Evolutionary conservation across 2,113 vertebrate species (phyloP).

Genomic region (Montifringilla adamsi): DNA sequence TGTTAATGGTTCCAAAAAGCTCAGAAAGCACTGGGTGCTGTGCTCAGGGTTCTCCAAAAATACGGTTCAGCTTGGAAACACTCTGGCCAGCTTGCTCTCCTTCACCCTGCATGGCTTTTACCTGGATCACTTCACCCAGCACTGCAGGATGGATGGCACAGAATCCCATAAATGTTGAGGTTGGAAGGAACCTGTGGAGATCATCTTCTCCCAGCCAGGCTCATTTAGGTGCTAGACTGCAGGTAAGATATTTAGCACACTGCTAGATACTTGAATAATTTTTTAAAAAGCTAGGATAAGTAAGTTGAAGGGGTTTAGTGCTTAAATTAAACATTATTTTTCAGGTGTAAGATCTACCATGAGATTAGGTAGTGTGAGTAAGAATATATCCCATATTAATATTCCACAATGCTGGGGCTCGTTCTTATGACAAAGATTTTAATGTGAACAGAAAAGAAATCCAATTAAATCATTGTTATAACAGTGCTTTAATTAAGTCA

Average conservation of each 20-base stretch:
- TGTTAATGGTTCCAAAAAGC: rapidly evolving
- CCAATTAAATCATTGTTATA: not conserved
- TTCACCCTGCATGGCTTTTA: not conserved
- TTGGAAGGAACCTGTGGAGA: not conserved
- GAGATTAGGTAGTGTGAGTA: not conserved
- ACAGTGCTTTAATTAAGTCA: not conserved
- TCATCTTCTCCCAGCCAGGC: too few relatives aligned
- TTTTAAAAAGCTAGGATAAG: not conserved
- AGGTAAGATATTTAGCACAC: not conserved
- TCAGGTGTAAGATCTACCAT: not conserved
- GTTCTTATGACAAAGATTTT: not conserved
- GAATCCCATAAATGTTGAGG: rapidly evolving
- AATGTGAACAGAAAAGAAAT: not conserved
- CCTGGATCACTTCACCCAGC: not conserved
- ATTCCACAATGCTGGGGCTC: not conserved
- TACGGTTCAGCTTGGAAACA: not conserved
- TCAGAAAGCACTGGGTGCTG: not conserved
- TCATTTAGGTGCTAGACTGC: not conserved
- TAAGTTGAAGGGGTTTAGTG: not conserved
- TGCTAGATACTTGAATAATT: not conserved
- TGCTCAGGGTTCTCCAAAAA: not conserved
- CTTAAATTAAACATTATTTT: not conserved
- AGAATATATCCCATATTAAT: not conserved
- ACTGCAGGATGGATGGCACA: rapidly evolving
- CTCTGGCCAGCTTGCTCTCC: not conserved